Base-by-base conservation (phyloP, 2,888 invertebrate genomes). In the Nemotelus nigrinus region DNA sequence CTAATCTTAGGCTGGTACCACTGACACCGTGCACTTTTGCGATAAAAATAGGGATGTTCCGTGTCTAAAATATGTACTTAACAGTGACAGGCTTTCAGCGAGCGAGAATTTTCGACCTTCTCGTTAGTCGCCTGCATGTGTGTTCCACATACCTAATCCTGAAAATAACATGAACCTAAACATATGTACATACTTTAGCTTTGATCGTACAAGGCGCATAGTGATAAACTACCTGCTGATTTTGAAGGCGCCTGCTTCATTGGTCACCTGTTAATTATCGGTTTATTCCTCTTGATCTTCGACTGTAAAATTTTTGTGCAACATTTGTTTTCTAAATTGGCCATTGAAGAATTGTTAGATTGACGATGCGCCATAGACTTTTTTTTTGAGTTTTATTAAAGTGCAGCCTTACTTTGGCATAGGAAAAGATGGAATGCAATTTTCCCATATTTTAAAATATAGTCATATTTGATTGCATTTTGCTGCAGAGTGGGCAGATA, bases 311-410 rank as follows among this genome's bases (percentile, higher is more conserved):
- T n/a, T 65, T 76, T 76, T 75, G 44, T 71, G 76, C 71, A 79
- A 71, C 79, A 79, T 79, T 79, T 79, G 79, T 79, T 79, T 79
- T 79, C 64, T 65, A 77, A 79, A 79, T 79, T 79, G 78, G 78
- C 78, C 77, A 77, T 78, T 79, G 79, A 78, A 78, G 78, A 78
- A 79, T 79, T 79, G 79, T 48, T 75, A 78, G 65, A 79, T 79
- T 79, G 78, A 79, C 78, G 79, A 78, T 65, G 77, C 45, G 67
- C 8, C 41, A 48, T 3, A 44, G 57, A 44, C n/a, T 71, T 64
- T 53, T 60, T 63, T 63, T 10, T 63, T 48, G 10, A 72, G 25
- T 45, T 58, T 58, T 60, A 58, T 47, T 44, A 53, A 39, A 8
- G 70, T 43, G 8, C 55, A 47, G 53, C 55, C 55, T n/a, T 48